Percentiles rank a stretch among this genome's conserved stretches.
Conservation (phyloP, 2,888 invertebrate genomes). For the Clanis bilineata region DNA sequence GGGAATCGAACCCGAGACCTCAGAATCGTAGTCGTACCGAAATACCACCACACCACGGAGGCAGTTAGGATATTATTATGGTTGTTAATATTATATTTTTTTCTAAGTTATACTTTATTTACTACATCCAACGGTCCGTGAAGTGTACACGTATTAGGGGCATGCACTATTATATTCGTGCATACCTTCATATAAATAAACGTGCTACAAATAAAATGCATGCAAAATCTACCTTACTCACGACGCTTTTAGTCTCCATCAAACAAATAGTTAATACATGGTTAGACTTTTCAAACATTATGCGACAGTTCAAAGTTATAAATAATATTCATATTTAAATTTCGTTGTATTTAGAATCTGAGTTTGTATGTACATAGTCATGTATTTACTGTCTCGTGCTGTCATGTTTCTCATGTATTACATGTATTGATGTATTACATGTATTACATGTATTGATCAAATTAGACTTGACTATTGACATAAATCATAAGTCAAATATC, state of each 20-base stretch:
- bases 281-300: background rate
- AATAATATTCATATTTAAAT: background rate
- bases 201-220: background rate
- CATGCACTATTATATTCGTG: background rate
- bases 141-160: background rate
- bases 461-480: too few species aligned
- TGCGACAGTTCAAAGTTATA: background rate
- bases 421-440: background rate
- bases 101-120: too few species aligned
- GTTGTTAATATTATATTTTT: too few species aligned
- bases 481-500: too few species aligned
- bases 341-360: conserved; percentile 4
- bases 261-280: background rate
- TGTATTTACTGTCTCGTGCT: background rate
- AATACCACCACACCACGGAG: too few species aligned
- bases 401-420: background rate
- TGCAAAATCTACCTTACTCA: background rate
- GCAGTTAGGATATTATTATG: too few species aligned
- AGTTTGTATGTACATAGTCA: background rate
- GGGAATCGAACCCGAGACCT: too few species aligned
- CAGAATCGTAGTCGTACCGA: too few species aligned
- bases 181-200: background rate
- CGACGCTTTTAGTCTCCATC: background rate
- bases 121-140: background rate
- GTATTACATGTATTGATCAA: too few species aligned